phyloP scores from a whole-genome alignment of 2,113 vertebrate genomes.

The Poeciliopsis retropinna region DNA sequence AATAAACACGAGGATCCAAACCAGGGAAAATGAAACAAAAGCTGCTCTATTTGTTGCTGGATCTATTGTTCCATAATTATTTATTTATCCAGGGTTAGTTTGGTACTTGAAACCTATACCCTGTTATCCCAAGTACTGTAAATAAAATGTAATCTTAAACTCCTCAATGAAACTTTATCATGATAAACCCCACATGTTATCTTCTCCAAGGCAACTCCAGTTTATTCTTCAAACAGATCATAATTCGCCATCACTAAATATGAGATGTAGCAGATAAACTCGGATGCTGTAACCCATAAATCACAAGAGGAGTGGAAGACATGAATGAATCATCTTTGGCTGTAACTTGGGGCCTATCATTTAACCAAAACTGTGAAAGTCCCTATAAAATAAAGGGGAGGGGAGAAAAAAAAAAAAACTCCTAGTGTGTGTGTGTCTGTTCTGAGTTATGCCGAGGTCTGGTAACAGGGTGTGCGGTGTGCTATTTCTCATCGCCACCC shows the following conservation, averaged over 20 bases:
- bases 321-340: slow-evolving; percentile 25
- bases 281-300: slow-evolving; percentile 6
- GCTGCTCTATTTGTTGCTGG: background rate
- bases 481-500: slow-evolving; percentile 61
- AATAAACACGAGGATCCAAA: slow-evolving; percentile 12
- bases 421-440: slow-evolving; percentile 30
- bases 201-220: background rate
- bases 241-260: background rate
- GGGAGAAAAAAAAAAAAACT: background rate
- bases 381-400: slow-evolving; percentile 37
- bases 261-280: slow-evolving; percentile 6
- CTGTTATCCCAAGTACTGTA: background rate
- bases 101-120: background rate
- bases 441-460: slow-evolving; percentile 57
- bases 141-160: too few relatives aligned
- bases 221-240: background rate
- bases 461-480: slow-evolving; percentile 41
- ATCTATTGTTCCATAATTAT: slow-evolving; percentile 10
- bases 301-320: slow-evolving; percentile 23
- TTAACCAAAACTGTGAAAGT: slow-evolving; percentile 50
- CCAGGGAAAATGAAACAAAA: background rate
- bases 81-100: background rate
- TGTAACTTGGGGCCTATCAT: slow-evolving; percentile 37
- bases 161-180: background rate
- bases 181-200: background rate